Conservation (phyloP, 1,140 invertebrate species). For the Lepidurus apus region DNA sequence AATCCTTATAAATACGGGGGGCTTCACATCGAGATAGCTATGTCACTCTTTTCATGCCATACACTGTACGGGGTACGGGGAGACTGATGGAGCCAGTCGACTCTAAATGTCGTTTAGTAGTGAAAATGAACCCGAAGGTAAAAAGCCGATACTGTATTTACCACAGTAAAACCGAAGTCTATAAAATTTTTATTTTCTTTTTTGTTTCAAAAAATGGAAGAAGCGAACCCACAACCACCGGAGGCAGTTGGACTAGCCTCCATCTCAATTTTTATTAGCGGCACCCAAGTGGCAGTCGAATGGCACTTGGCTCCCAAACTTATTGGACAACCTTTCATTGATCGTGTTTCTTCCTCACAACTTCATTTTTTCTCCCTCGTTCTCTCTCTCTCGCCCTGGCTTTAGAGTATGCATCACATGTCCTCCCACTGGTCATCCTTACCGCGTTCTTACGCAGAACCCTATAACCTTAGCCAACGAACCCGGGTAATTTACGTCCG, state of each 20-base stretch:
- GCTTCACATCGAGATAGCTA: neutral
- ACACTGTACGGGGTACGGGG: neutral
- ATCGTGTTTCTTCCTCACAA: neutral
- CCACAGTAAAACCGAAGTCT: neutral
- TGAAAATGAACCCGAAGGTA: neutral
- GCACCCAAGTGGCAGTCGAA: neutral
- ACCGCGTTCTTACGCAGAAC: neutral
- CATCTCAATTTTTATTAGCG: slow-evolving; percentile 3
- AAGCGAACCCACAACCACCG: neutral
- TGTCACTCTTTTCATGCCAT: neutral
- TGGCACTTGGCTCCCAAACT: neutral
- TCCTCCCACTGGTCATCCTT: neutral
- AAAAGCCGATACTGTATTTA: neutral
- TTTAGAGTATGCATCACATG: neutral
- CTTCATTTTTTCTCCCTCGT: neutral
- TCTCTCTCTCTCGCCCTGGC: neutral
- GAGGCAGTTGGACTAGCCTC: neutral
- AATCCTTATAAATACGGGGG: slow-evolving; percentile 12
- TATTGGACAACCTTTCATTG: slow-evolving; percentile 19
- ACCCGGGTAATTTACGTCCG: neutral
- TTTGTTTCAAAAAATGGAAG: neutral
- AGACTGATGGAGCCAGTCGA: neutral
- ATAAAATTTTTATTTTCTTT: neutral
- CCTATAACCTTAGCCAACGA: neutral
- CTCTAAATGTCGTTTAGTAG: neutral